Conservation (phyloP, 2,113 vertebrate species). For the Prinia subflava region DNA sequence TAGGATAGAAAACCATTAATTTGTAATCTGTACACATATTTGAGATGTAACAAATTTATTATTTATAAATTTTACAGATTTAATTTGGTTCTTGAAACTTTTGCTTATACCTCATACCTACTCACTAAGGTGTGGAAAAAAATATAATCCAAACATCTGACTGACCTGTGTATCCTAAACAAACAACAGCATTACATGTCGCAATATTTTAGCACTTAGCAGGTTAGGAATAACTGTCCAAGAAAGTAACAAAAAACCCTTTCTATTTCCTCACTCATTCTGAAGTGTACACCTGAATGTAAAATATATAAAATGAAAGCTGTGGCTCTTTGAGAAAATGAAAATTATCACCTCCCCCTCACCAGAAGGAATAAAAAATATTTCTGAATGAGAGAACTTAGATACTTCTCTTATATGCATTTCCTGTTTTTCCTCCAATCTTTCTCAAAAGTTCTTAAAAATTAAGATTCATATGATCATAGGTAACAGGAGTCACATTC, state of each 20-base stretch:
- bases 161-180: neutral
- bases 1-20: neutral
- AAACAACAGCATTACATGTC: neutral
- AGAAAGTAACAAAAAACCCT: neutral
- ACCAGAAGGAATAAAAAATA: neutral
- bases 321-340: neutral
- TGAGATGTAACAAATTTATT: neutral
- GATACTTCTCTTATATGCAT: neutral
- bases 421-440: neutral
- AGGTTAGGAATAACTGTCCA: neutral
- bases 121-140: neutral
- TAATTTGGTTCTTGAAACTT: neutral
- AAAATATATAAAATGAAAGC: neutral
- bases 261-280: neutral
- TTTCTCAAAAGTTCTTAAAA: neutral
- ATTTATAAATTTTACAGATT: neutral
- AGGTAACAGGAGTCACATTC: neutral
- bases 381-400: neutral
- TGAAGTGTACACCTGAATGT: neutral
- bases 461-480: neutral
- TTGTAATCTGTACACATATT: neutral
- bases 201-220: neutral
- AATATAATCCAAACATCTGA: neutral
- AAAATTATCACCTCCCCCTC: neutral
- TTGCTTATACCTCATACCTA: neutral